Evolutionary conservation across 2,888 invertebrate genomes (phyloP), one percentile per base, ranked within the genome.

Genomic region (Meteorus cinctellus): DNA sequence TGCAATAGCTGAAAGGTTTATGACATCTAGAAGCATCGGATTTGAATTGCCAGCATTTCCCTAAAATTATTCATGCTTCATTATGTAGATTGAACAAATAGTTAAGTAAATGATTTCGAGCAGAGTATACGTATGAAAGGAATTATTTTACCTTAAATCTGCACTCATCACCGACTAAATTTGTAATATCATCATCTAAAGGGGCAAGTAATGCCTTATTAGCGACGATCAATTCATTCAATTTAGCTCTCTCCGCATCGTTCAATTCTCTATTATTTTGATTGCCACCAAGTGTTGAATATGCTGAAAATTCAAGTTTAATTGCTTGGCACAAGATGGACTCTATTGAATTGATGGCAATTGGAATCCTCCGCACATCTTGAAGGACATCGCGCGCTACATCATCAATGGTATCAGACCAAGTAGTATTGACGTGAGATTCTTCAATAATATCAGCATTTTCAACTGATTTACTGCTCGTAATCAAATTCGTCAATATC

Each of bases 1-100:
- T 4, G 97, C 97, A 73, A 97, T 93, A 3, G 98, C 97, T 0
- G 97, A 97, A 83, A 98, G 91, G 91, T 97, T 97, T 81, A 97
- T 96, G 34, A 97, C 94, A 83, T 95, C 96, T 72, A 97, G 91
- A 5, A 97, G 90, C 65, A 94, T 92, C 0, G 95, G 95, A 88
- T 95, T 94, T 0, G 91, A 89, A 78, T 83, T 88, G 79, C 83
- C 88, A 45, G 85, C 81, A 72, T 86, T 86, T 68, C 81, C 85
- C 89, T 90, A 3, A 3, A 34, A 51, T 72, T 67, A 36, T 69
- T 59, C 24, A 14, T n/a, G 24, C 2, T 19, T 55, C 19, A 55
- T 55, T 19, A 0, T 19, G 19, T 16, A 8, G 19, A n/a, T 29
- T 48, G 34, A 59, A 45, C 16, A 8, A 63, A 6, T 34, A 41